phyloP scores from a whole-genome alignment of 2,888 invertebrate genomes.

The Sialis lutaria region DNA sequence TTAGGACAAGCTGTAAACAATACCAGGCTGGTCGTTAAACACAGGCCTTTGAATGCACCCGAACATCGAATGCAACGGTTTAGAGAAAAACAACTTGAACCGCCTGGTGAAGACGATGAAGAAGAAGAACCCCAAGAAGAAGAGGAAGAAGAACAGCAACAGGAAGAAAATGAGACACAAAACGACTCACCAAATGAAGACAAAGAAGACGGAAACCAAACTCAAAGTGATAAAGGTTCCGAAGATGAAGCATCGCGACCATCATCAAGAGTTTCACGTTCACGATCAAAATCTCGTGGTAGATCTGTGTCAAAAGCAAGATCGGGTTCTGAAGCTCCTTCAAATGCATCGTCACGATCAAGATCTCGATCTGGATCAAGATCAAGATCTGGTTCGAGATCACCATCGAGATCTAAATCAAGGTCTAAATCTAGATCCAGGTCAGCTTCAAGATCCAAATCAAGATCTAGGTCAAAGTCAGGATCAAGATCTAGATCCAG shows the following conservation, averaged over 20 bases:
- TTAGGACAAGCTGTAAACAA: constrained; percentile 49
- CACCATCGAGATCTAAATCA: constrained; percentile 16
- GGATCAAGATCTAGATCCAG: constrained; percentile 19
- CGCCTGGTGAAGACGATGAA: constrained; percentile 52
- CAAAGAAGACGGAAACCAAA: constrained; percentile 16
- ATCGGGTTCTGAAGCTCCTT: constrained; percentile 16
- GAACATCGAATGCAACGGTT: constrained; percentile 78
- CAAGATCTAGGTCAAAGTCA: constrained; percentile 22
- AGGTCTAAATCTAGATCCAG: constrained; percentile 18
- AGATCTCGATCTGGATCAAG: constrained; percentile 16
- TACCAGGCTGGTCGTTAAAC: constrained; percentile 75
- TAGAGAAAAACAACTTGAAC: constrained; percentile 76
- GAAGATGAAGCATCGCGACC: constrained; percentile 9
- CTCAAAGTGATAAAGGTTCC: constrained; percentile 16
- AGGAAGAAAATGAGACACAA: constrained; percentile 38
- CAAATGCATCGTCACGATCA: constrained; percentile 9
- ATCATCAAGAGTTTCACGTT: constrained; percentile 17
- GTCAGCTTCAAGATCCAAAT: constrained; percentile 24
- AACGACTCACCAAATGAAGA: constrained; percentile 27
- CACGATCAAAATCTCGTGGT: background rate
- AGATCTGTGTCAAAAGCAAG: constrained; percentile 18
- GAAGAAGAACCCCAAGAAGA: constrained; percentile 38
- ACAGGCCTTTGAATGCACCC: constrained; percentile 65
- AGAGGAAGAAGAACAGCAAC: constrained; percentile 51
- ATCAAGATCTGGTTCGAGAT: constrained; percentile 16